Percentiles rank a stretch among this genome's conserved stretches.
Conservation (phyloP, 2,113 vertebrate genomes). For the Chaenocephalus aceratus region DNA sequence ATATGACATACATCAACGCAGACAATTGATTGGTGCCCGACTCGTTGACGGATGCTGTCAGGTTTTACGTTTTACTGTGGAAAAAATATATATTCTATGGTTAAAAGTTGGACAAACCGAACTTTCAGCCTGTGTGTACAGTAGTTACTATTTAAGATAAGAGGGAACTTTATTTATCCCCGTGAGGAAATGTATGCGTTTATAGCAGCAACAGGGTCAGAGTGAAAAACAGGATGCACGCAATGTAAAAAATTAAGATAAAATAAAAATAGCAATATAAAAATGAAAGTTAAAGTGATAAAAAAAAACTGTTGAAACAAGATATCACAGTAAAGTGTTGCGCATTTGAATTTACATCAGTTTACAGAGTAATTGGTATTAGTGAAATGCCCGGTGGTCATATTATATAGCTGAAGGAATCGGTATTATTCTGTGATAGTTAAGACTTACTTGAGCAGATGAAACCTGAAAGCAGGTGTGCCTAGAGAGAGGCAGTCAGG, state of each 20-base stretch:
- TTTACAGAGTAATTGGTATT: slow-evolving; percentile 1
- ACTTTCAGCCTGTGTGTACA: not conserved
- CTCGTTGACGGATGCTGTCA: not conserved
- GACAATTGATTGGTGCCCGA: not conserved
- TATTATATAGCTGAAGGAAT: not conserved
- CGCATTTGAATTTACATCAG: no score
- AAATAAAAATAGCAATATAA: no score
- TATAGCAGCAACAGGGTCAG: no score
- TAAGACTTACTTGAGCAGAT: slow-evolving; percentile 32
- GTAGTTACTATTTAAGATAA: not conserved
- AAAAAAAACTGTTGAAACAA: no score
- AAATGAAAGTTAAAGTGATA: no score
- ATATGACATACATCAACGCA: not conserved
- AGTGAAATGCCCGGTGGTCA: slow-evolving; percentile 15
- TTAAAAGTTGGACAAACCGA: not conserved
- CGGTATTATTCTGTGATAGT: not conserved
- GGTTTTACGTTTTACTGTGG: not conserved
- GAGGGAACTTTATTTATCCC: no score
- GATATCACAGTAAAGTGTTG: no score
- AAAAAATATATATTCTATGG: not conserved
- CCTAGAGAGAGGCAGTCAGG: slow-evolving; percentile 29
- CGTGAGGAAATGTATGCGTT: no score
- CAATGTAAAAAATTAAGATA: no score
- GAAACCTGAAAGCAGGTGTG: slow-evolving; percentile 35
- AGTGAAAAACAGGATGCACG: no score